Percentiles rank a stretch among this genome's conserved stretches.
These are phyloP conservation scores for Meteorus cinctellus DNA, from an alignment of 2,888 invertebrate genomes.

Conservation along the genomic window DNA sequence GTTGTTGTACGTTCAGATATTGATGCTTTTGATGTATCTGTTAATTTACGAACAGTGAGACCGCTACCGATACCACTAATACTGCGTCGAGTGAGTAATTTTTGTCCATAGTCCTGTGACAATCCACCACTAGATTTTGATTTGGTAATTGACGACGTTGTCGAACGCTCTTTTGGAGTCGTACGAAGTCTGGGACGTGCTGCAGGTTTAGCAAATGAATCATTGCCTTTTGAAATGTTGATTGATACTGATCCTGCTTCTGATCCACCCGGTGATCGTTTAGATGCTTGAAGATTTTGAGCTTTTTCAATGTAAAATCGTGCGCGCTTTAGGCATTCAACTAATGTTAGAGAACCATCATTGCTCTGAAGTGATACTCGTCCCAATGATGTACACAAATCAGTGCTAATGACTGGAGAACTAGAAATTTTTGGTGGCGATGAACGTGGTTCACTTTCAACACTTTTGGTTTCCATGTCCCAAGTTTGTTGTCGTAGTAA, in stretches of 20 bases:
- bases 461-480: slow-evolving; percentile 48
- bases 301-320: slow-evolving; percentile 56
- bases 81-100: slow-evolving; percentile 21
- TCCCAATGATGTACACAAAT: slow-evolving; percentile 58
- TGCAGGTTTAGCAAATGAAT: slow-evolving; percentile 26
- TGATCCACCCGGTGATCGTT: slow-evolving; percentile 41
- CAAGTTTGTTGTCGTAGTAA: slow-evolving; percentile 57
- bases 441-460: slow-evolving; percentile 53
- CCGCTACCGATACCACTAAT: background rate
- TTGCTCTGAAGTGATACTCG: slow-evolving; percentile 59
- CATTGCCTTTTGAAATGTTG: slow-evolving; percentile 27
- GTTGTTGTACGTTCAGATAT: slow-evolving; percentile 8
- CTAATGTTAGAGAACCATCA: slow-evolving; percentile 47
- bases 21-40: background rate
- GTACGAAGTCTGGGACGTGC: background rate
- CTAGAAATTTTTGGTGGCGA: slow-evolving; percentile 58
- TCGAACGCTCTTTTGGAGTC: slow-evolving; percentile 1
- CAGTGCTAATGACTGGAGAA: slow-evolving; percentile 54
- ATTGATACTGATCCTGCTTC: background rate
- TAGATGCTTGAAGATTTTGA: slow-evolving; percentile 44
- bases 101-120: background rate
- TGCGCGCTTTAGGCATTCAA: slow-evolving; percentile 54
- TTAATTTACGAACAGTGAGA: background rate
- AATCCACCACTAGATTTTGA: slow-evolving; percentile 28
- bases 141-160: slow-evolving; percentile 11